Percentiles rank a stretch among this genome's conserved stretches.
Evolutionary conservation across 2,113 vertebrate species (phyloP).

Genomic region (Heterotis niloticus): DNA sequence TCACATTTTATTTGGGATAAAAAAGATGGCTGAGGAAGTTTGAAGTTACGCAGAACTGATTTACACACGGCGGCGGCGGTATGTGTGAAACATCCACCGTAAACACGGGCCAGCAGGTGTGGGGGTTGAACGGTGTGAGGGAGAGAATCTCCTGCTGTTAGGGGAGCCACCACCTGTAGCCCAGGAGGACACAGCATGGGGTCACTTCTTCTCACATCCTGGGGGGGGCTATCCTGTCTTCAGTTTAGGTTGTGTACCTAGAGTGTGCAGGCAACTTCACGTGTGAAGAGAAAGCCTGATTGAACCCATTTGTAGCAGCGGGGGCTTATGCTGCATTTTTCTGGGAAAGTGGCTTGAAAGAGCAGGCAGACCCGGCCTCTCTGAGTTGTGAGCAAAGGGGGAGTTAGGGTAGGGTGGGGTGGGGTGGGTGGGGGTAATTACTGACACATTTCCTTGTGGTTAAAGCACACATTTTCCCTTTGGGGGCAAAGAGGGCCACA

Average conservation of each 20-base stretch:
- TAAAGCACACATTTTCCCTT: constrained; percentile 27
- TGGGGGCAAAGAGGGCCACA: neutral
- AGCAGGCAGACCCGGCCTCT: neutral
- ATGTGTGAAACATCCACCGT: neutral
- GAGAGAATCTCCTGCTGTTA: constrained; percentile 62
- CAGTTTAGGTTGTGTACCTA: constrained; percentile 11
- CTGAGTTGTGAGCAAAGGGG: neutral
- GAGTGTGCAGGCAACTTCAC: neutral
- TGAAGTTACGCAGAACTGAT: neutral
- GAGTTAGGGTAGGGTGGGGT: neutral
- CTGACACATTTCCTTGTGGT: constrained; percentile 18
- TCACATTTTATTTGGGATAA: neutral
- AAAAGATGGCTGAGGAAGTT: no score
- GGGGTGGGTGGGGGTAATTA: constrained; percentile 13
- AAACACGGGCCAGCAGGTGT: constrained; percentile 34
- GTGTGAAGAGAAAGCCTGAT: constrained; percentile 6
- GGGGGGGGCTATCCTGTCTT: constrained; percentile 33
- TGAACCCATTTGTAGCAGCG: constrained; percentile 1
- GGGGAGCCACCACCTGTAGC: constrained; percentile 65
- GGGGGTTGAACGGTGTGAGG: constrained; percentile 61
- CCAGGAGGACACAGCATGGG: constrained; percentile 35
- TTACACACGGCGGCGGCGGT: neutral
- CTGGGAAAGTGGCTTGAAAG: neutral
- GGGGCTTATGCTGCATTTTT: neutral
- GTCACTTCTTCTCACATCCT: neutral